These are phyloP conservation scores for Nerophis lumbriciformis DNA, from an alignment of 2,113 vertebrate species.

Conservation along the genomic window DNA sequence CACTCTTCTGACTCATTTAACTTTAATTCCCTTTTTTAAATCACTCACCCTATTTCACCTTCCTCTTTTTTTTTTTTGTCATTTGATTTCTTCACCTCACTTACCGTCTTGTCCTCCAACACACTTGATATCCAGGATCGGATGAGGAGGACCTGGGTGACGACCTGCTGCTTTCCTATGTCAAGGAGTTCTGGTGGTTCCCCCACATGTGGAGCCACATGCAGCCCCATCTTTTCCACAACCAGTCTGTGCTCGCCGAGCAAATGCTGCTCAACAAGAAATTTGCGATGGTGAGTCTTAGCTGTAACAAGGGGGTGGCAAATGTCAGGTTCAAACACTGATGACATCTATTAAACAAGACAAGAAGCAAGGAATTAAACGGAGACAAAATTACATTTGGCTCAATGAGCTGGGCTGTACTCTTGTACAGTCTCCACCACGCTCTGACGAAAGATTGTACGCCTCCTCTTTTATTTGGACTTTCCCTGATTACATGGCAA, in stretches of 20 bases:
- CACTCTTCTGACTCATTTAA: conserved; percentile 7
- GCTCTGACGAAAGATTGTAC: too few species aligned
- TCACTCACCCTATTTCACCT: conserved; percentile 31
- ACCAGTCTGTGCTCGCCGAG: conserved; percentile 91
- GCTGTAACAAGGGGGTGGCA: conserved; percentile 10
- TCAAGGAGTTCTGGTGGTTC: conserved; percentile 99
- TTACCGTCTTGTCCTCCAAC: background rate
- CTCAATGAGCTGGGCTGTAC: too few species aligned
- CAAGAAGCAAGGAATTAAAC: too few species aligned
- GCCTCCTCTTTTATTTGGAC: too few species aligned
- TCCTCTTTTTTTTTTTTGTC: conserved; percentile 17
- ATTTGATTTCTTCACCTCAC: conserved; percentile 16
- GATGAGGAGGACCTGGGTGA: conserved; percentile 93
- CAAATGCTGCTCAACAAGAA: conserved; percentile 98
- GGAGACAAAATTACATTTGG: too few species aligned
- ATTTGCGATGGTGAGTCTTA: conserved; percentile 86
- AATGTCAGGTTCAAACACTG: too few species aligned
- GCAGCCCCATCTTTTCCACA: conserved; percentile 98
- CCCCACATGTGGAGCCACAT: conserved; percentile 99
- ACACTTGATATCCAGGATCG: conserved; percentile 71
- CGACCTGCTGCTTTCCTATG: conserved; percentile 87
- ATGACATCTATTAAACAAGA: too few species aligned
- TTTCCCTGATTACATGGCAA: too few species aligned
- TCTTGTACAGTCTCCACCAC: too few species aligned
- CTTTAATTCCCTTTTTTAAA: conserved; percentile 34